Evolutionary conservation across 2,888 invertebrate genomes (phyloP).

Genomic region (Hermodice carunculata): DNA sequence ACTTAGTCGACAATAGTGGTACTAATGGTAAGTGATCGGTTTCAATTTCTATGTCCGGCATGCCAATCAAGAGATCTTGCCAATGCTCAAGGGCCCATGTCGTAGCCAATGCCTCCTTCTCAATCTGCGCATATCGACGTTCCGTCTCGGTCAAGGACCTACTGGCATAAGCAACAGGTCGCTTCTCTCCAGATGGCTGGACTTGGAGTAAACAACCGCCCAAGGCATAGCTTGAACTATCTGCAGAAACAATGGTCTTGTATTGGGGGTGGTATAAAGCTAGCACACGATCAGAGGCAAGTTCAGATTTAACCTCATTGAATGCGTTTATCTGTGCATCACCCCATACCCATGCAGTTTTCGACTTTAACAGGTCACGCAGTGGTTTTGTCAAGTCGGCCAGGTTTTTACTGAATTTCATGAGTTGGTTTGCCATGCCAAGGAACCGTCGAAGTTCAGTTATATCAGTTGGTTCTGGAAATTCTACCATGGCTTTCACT

Average conservation of each 20-base stretch:
- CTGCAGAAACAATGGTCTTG: conserved; percentile 47
- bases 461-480: conserved; percentile 23
- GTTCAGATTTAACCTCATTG: conserved; percentile 47
- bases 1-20: conserved; percentile 4
- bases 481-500: conserved; percentile 14
- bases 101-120: conserved; percentile 17
- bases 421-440: conserved; percentile 38
- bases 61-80: not conserved
- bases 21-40: conserved; percentile 13
- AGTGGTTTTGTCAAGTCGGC: conserved; percentile 28
- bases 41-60: not conserved
- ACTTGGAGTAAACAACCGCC: conserved; percentile 47
- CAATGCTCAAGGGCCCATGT: not conserved
- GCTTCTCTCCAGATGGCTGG: conserved; percentile 32
- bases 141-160: conserved; percentile 57
- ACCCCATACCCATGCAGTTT: conserved; percentile 29
- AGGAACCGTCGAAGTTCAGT: conserved; percentile 22
- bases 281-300: conserved; percentile 53
- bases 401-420: conserved; percentile 25
- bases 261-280: conserved; percentile 53
- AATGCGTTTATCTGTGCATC: conserved; percentile 46
- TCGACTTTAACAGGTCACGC: conserved; percentile 25
- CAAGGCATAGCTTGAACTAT: conserved; percentile 60
- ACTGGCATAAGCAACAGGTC: conserved; percentile 63
- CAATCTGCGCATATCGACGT: conserved; percentile 50